Evolutionary conservation across 2,113 vertebrate genomes (phyloP).

Genomic region (Lichenostomus cassidix): DNA sequence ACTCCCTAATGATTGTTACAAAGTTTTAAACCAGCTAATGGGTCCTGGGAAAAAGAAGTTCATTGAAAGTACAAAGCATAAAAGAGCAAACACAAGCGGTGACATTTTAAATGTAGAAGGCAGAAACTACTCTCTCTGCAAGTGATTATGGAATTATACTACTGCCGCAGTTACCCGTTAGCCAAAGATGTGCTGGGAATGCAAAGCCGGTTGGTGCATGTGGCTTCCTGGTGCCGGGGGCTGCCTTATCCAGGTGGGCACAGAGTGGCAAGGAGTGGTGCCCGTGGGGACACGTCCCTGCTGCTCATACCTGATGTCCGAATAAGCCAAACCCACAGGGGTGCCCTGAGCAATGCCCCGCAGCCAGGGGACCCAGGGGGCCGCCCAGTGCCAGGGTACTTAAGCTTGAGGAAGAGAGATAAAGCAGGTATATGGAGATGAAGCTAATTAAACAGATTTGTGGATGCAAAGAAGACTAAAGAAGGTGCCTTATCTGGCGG

Average conservation of each 20-base stretch:
- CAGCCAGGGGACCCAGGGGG: neutral
- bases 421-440: neutral
- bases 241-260: neutral
- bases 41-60: constrained; percentile 58
- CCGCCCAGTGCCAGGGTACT: neutral
- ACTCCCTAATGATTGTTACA: constrained; percentile 50
- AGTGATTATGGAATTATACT: constrained; percentile 53
- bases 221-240: accelerated
- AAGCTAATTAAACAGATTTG: neutral
- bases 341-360: neutral
- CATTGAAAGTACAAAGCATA: constrained; percentile 61
- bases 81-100: constrained; percentile 66
- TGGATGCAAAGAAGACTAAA: neutral
- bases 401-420: neutral
- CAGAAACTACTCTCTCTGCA: constrained; percentile 40
- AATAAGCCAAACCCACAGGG: accelerated
- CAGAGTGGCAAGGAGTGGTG: accelerated
- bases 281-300: neutral
- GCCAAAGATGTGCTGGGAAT: neutral
- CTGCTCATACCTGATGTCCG: accelerated
- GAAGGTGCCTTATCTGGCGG: neutral
- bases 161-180: neutral
- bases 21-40: constrained; percentile 62
- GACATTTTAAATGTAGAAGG: constrained; percentile 64
- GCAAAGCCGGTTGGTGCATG: neutral